These are phyloP conservation scores for Panulirus ornatus DNA, from an alignment of 1,140 invertebrate genomes.

Conservation along the genomic window DNA sequence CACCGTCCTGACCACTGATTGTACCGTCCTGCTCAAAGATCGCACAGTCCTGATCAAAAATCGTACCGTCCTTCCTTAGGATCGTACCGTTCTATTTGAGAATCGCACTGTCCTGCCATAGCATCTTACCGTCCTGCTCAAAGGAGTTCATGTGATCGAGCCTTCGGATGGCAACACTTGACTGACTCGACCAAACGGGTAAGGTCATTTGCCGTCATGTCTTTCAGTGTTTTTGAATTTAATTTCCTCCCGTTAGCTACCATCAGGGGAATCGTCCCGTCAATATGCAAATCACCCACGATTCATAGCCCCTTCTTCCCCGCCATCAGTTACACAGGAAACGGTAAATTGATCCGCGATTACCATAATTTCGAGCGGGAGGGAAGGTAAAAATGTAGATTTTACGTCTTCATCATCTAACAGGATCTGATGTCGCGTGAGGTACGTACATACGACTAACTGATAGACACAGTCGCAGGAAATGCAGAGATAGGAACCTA, in stretches of 20 bases:
- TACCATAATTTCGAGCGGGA: slow-evolving; percentile 15
- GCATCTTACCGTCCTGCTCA: no score
- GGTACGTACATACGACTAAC: not conserved
- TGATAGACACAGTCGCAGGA: no score
- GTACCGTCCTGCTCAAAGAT: no score
- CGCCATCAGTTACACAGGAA: slow-evolving; percentile 5
- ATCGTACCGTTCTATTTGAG: no score
- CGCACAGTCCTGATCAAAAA: no score
- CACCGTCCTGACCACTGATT: no score
- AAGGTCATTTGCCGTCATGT: no score
- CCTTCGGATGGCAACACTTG: slow-evolving; percentile 9
- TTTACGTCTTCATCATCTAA: slow-evolving; percentile 2
- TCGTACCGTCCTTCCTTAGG: no score
- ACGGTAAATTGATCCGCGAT: slow-evolving; percentile 32
- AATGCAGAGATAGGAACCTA: no score
- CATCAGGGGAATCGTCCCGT: slow-evolving; percentile 8
- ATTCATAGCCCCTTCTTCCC: not conserved
- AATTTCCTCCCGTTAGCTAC: not conserved
- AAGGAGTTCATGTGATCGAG: not conserved
- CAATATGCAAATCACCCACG: slow-evolving; percentile 26
- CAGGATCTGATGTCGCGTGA: not conserved
- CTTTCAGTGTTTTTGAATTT: slow-evolving; percentile 8
- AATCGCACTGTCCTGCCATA: no score
- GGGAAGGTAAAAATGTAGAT: no score
- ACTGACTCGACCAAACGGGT: not conserved